Conservation (phyloP, 2,888 invertebrate species). For the Drosophila testacea region DNA sequence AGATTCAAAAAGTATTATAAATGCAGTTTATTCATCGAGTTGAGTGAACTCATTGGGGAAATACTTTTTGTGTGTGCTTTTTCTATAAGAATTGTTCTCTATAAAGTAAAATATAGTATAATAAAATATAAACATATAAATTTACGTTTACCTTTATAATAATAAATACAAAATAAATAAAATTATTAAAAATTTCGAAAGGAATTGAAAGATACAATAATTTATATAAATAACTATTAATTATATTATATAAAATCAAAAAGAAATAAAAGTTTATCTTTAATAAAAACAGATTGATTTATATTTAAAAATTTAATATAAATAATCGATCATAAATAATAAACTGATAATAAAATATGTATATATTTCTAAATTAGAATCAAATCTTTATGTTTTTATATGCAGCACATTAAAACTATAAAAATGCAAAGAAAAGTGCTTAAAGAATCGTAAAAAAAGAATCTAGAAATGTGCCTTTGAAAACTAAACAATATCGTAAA, state of each 20-base stretch:
- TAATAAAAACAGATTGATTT: too few species aligned
- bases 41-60: conserved; percentile 39
- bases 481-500: conserved; percentile 26
- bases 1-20: conserved; percentile 14
- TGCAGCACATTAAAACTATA: neutral
- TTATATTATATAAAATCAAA: neutral
- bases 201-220: neutral
- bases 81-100: too few species aligned
- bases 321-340: neutral
- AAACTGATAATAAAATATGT: neutral
- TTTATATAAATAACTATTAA: neutral
- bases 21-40: conserved; percentile 24
- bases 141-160: too few species aligned
- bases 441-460: conserved; percentile 35
- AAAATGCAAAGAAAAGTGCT: conserved; percentile 63
- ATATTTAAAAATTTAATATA: neutral
- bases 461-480: conserved; percentile 64
- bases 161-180: too few species aligned
- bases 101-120: too few species aligned
- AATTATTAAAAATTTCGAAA: neutral
- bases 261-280: too few species aligned
- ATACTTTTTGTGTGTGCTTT: neutral
- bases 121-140: too few species aligned
- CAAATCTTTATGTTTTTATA: neutral
- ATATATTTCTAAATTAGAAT: neutral